These are phyloP conservation scores for Eucera pruinosa DNA, from an alignment of 2,888 invertebrate genomes.

Conservation along the genomic window DNA sequence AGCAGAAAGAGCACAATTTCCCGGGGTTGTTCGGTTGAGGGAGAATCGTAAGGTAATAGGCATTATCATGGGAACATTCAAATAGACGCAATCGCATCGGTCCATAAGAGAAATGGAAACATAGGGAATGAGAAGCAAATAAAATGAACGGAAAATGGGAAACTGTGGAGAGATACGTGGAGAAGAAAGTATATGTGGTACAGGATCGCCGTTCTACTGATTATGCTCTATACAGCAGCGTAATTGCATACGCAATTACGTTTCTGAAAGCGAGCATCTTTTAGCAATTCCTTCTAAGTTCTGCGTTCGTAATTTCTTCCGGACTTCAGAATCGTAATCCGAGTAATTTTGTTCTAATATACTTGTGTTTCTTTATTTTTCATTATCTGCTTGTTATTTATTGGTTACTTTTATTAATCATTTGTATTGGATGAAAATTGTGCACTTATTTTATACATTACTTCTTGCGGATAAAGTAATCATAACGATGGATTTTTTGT, in stretches of 20 bases:
- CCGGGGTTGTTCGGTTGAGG: slow-evolving; percentile 8
- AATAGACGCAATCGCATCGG: slow-evolving; percentile 43
- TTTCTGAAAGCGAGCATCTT: slow-evolving; percentile 32
- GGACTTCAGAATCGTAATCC: background rate
- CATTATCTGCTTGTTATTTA: too few relatives aligned
- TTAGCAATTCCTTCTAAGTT: background rate
- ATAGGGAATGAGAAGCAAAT: slow-evolving; percentile 30
- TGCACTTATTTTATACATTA: too few relatives aligned
- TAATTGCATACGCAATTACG: slow-evolving; percentile 49
- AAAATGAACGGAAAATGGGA: slow-evolving; percentile 45
- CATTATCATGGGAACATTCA: slow-evolving; percentile 30
- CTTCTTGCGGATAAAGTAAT: background rate
- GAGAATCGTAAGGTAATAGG: slow-evolving; percentile 22
- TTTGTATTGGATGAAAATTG: background rate
- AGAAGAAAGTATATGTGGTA: slow-evolving; percentile 42
- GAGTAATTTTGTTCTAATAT: background rate
- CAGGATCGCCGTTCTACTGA: slow-evolving; percentile 21
- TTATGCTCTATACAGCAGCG: slow-evolving; percentile 38
- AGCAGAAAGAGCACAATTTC: slow-evolving; percentile 25
- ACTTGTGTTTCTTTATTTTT: background rate
- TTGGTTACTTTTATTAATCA: background rate
- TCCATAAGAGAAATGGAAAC: slow-evolving; percentile 31
- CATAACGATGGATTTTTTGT: too few relatives aligned
- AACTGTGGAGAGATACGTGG: slow-evolving; percentile 17
- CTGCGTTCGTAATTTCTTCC: background rate